Percentiles rank a stretch among this genome's conserved stretches.
Conservation (phyloP, 2,888 invertebrate species). For the Ichneumoninae sp. region DNA sequence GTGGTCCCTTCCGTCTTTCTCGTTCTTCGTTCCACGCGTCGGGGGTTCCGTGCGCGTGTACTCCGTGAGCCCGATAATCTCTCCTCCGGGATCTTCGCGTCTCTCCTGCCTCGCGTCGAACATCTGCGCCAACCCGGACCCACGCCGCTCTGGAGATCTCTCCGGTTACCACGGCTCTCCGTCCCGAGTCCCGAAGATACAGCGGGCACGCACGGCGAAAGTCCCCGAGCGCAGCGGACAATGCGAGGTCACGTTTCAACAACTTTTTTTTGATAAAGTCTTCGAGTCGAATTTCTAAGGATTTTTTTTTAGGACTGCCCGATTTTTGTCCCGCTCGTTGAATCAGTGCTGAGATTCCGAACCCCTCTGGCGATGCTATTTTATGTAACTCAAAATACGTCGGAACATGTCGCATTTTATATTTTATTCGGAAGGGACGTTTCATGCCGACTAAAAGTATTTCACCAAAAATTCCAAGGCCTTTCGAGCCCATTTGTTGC, state of each 20-base stretch:
- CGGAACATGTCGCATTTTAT: no score
- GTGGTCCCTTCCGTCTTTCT: conserved; percentile 54
- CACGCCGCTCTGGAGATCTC: conserved; percentile 43
- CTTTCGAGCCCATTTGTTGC: no score
- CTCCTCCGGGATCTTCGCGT: conserved; percentile 56
- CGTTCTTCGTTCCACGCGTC: conserved; percentile 18
- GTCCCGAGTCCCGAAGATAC: background rate
- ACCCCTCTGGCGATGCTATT: background rate
- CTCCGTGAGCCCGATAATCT: conserved; percentile 49
- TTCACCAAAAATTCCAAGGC: no score
- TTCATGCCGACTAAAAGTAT: no score
- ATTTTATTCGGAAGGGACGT: no score
- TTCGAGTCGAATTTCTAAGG: background rate
- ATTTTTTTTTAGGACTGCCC: background rate
- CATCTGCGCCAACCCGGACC: conserved; percentile 63
- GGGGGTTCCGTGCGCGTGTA: conserved; percentile 2
- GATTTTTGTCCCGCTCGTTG: background rate
- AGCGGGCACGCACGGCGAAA: background rate
- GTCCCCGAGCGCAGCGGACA: background rate
- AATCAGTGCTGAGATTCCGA: background rate
- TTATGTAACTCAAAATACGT: background rate
- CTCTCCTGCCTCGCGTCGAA: conserved; percentile 45
- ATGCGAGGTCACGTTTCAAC: background rate
- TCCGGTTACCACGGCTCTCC: conserved; percentile 41
- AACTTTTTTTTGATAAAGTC: background rate